Base-by-base conservation (phyloP, 2,113 vertebrate genomes). In the Siphamia tubifer region DNA sequence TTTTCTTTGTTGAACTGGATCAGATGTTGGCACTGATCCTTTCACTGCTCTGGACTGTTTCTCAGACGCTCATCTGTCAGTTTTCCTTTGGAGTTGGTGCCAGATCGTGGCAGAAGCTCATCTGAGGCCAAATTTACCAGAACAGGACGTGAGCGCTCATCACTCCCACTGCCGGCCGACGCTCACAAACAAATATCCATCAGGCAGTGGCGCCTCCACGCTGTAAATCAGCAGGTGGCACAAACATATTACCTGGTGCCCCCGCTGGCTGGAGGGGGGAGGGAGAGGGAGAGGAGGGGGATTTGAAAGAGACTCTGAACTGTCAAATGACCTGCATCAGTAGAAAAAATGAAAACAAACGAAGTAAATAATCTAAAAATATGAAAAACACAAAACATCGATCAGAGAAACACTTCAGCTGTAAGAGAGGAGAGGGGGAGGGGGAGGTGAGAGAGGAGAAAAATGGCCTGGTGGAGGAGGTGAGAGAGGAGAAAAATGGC, bases 261-360 rank as follows among this genome's bases (percentile, higher is more conserved):
- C 25, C 12, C 10, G 11, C 25, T 7, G 56, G 27, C 58, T 20
- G 24, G 21, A 62, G 58, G 58, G 36, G 65, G 64, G 53, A 45
- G 64, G 2, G 44, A 42, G 35, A 51, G 25, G 35, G 13, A 9
- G 79, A 52, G 45, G 78, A 45, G 4, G 36, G 52, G 70, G 77
- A 79, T 84, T 68, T 61, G 73, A 84, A 84, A 85, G 86, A 48
- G 77, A 81, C 85, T 86, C 69, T 74, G 81, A 86, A 90, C 82
- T 90, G 87, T 90, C 86, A 89, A 79, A 87, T 86, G 88, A 89
- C 83, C 88, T 42, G 49, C 71, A 87, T 88, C 87, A 76, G 80
- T 52, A 61, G 69, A 54, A 86, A 71, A 80, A 86, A 90, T 88
- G 88, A 91, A 89, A 91, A 91, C 85, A 89, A 88, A 91, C 36